Evolutionary conservation across 1,140 invertebrate species (phyloP), one percentile per base, ranked within the genome.

Genomic region (Achroia grisella): DNA sequence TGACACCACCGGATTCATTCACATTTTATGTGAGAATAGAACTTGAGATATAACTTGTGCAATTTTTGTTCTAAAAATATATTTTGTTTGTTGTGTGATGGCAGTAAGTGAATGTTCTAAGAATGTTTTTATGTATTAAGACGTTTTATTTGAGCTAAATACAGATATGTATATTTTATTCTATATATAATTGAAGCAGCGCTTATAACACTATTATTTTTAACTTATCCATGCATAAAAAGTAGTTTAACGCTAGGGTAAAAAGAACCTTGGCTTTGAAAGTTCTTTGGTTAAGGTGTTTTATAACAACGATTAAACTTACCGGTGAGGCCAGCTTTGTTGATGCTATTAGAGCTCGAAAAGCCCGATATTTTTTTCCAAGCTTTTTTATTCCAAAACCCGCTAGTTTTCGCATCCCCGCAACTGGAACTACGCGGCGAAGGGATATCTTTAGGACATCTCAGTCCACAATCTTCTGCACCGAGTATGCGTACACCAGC

Each of bases 351-450:
- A 23, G 88, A 91, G 59, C 89, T 90, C 31, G 90, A 90, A 48
- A 93, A 90, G 10, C 90, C 90, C 11, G 92, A 91, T 48, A 93
- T 86, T 71, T 93, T 93, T 64, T 91, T 92, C 93, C 92, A 94
- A 1, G 90, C 88, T 62, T 92, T 93, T 76, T 91, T 91, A 50
- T 90, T 91, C 89, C 90, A 91, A 62, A 91, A 91, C 29, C 89
- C 88, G 41, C 86, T 88, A 5, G 78, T 62, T 57, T 86, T 86
- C n/a, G 81, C 82, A 37, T 82, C 81, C 8, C 82, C 86, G 54
- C 84, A 84, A 52, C 81, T 86, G 11, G 81, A 84, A 51, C 83
- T 86, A 17, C 81, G 58, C 11, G 81, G 74, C 0, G 81, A 85
- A 8, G 66, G 48, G 10, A 48, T 43, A 31, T 85, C 79, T 56